Base-by-base conservation (phyloP, 2,888 invertebrate genomes). In the Mythimna albipuncta region DNA sequence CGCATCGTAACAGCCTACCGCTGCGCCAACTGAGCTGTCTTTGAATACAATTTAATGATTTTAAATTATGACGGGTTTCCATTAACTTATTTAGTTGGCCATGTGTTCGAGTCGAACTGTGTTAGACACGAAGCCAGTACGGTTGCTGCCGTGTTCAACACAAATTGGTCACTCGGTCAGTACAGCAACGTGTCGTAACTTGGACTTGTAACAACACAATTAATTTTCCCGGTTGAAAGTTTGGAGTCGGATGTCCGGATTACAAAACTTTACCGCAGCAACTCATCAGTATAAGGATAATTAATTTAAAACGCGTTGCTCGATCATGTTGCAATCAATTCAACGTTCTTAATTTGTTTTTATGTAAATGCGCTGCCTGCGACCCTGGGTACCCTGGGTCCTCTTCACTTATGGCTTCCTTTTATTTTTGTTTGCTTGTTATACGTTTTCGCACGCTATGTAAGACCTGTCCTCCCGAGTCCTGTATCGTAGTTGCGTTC, bases 221-320 rank as follows among this genome's bases (percentile, higher is more conserved):
- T 5, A 3, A 11, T 59, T 26, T 11, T n/a, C 11, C 16, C 63
- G 55, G 50, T 13, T 13, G n/a, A n/a, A 1, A 21, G 57, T 68
- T 57, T 57, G 63, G 35, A 59, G 11, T 44, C 50, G 69, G 66
- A 74, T 6, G 21, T 78, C 79, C 78, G 55, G 79, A 66, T 74
- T 79, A n/a, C 50, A 57, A 32, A 21, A 57, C 32, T 67, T 26
- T 0, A 26, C 38, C 26, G 54, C 54, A 54, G 32, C 54, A 54
- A 21, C 10, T 47, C 59, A 35, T 61, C 26, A 21, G 5, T 44
- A 50, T n/a, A 32, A 38, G 38, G 58, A 41, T 67, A 61, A 61
- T 21, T 63, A 21, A 32, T 21, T 41, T 44, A 41, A 7, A 9
- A 47, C 0, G 38, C 7, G 6, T 54, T 76, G 44, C 58, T 58